Evolutionary conservation across 2,113 vertebrate species (phyloP), one percentile per base, ranked within the genome.

Genomic region (Thamnaconus septentrionalis): DNA sequence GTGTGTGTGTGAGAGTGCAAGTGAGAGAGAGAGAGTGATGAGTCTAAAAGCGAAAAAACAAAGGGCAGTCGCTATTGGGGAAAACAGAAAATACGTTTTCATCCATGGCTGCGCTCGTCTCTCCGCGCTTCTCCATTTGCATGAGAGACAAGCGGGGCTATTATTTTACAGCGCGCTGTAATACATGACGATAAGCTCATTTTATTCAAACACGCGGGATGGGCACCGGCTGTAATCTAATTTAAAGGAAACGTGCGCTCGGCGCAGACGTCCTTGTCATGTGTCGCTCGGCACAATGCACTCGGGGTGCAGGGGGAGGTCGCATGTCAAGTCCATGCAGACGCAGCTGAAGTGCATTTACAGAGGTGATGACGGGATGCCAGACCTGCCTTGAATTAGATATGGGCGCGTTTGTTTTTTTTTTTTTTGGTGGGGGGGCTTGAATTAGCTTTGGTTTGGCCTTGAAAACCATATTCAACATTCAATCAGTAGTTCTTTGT

Each of bases 41-140:
- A 5, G 4, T 41, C 12, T 47, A 10, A 57, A 10, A 4, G 12
- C 52, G 39, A 61, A 18, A 56, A 64, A 53, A 61, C 71, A 9
- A 55, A 9, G 31, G 60, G 62, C 64, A 6, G 5, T 46, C 58
- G 66, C 18, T 31, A 31, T 31, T 31, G 1, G 18, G 18, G 8
- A 67, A 68, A 80, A 67, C 7, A 39, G 39, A 69, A 69, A 78
- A 65, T 65, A 65, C 69, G 50, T 58, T 65, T 73, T 63, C 41
- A 78, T 66, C 58, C 57, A 71, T 64, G 71, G 11, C 5, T 59
- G 59, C 56, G 61, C 53, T 8, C 45, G 18, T 66, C 66, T 64
- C 40, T 51, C 18, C 53, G 61, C 7, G 8, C 12, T 18, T 9
- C 51, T 43, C 10, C 31, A 18, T 67, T 63, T 52, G 51, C 53